phyloP scores from a whole-genome alignment of 2,888 invertebrate genomes.

The Sipha maydis region DNA sequence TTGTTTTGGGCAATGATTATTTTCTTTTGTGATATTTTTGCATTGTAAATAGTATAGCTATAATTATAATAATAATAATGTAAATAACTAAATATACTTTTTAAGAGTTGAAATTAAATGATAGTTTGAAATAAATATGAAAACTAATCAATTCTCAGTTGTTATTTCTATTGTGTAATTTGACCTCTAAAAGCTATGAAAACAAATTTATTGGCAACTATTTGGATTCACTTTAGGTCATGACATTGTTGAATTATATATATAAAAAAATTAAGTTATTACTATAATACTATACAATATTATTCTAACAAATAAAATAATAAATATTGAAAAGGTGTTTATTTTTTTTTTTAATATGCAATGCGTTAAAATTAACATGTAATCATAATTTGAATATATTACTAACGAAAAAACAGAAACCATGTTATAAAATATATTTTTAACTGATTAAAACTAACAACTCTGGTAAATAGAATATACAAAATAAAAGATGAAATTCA shows the following conservation, averaged over 20 bases:
- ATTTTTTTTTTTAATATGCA: conserved; percentile 9
- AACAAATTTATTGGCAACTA: conserved; percentile 58
- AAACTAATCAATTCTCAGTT: conserved; percentile 23
- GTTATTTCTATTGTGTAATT: conserved; percentile 33
- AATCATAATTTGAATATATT: background rate
- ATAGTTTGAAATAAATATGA: background rate
- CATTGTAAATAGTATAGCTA: conserved; percentile 7
- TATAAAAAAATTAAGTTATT: conserved; percentile 4
- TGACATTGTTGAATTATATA: conserved; percentile 45
- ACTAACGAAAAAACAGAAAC: background rate
- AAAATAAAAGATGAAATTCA: background rate
- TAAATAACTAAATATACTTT: conserved; percentile 3
- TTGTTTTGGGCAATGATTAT: conserved; percentile 19
- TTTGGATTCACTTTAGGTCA: conserved; percentile 42
- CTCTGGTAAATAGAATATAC: conserved; percentile 7
- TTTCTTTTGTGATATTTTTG: conserved; percentile 28
- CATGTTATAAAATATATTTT: background rate
- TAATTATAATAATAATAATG: background rate
- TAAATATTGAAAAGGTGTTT: background rate
- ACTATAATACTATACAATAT: background rate
- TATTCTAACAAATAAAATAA: conserved; percentile 19
- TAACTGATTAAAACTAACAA: background rate
- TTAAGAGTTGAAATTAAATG: background rate
- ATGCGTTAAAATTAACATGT: background rate
- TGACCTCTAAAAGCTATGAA: conserved; percentile 44